phyloP scores from a whole-genome alignment of 92 coral and sea anemone species.

The Metridium senile region DNA sequence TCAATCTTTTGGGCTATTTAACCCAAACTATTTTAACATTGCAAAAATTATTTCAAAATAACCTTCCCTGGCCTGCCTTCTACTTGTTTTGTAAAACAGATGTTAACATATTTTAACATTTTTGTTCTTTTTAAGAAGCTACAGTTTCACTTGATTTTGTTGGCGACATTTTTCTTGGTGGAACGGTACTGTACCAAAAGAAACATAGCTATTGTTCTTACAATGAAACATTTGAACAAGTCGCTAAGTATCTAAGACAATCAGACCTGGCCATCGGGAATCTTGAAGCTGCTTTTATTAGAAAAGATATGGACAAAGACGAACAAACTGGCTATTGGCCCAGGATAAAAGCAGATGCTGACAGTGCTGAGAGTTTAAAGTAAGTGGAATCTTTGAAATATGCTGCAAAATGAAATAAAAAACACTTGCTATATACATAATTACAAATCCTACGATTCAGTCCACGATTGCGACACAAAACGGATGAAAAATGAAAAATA shows the following conservation, averaged over 20 bases:
- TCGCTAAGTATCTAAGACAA: constrained; percentile 55
- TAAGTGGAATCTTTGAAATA: background rate
- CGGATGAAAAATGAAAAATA: too few species aligned
- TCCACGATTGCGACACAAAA: too few species aligned
- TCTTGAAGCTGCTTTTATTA: constrained; percentile 74
- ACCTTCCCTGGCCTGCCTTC: background rate
- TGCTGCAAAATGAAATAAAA: background rate
- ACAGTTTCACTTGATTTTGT: constrained; percentile 63
- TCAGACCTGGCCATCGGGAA: constrained; percentile 81
- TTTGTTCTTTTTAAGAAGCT: background rate
- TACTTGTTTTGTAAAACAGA: background rate
- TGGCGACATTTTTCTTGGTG: constrained; percentile 76
- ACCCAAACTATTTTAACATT: too few species aligned
- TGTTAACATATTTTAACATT: background rate
- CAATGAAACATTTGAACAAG: constrained; percentile 59
- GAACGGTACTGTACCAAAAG: constrained; percentile 47
- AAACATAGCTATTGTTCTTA: constrained; percentile 49
- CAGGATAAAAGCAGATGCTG: constrained; percentile 12
- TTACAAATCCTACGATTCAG: too few species aligned
- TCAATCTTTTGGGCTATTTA: too few species aligned
- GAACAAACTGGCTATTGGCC: constrained; percentile 2
- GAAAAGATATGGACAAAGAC: constrained; percentile 23
- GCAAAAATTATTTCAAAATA: too few species aligned
- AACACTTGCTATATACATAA: too few species aligned
- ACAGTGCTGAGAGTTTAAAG: constrained; percentile 20